phyloP scores from a whole-genome alignment of 2,888 invertebrate genomes.

The Ceratothoa steindachneri region DNA sequence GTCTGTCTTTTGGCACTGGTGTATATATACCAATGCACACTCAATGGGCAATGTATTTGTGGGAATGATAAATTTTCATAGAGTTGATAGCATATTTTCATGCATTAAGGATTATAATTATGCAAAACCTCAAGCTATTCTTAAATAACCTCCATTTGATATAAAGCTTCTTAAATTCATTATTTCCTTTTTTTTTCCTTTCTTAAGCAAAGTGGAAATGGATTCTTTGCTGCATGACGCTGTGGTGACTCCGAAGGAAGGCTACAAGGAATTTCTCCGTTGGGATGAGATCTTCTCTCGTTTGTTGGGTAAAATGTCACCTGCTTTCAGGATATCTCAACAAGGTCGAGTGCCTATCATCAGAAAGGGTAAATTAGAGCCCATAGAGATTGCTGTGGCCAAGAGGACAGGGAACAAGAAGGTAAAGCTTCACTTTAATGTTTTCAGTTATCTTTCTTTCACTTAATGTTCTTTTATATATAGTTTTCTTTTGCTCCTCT shows the following conservation, averaged over 20 bases:
- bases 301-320: slow-evolving; percentile 40
- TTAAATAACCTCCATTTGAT: no score
- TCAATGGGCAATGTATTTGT: no score
- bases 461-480: no score
- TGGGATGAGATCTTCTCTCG: slow-evolving; percentile 62
- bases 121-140: no score
- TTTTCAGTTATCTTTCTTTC: no score
- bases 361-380: slow-evolving; percentile 68
- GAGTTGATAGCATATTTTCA: no score
- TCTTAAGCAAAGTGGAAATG: slow-evolving; percentile 55
- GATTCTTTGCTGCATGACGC: slow-evolving; percentile 58
- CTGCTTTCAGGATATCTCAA: slow-evolving; percentile 38
- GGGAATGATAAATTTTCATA: no score
- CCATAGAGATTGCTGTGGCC: slow-evolving; percentile 71
- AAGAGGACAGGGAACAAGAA: slow-evolving; percentile 83
- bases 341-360: slow-evolving; percentile 50
- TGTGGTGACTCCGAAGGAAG: slow-evolving; percentile 53
- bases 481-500: no score
- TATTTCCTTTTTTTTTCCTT: slow-evolving; percentile 38
- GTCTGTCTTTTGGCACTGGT: no score
- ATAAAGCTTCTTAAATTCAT: no score
- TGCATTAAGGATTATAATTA: no score
- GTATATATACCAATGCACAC: no score
- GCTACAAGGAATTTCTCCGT: slow-evolving; percentile 49
- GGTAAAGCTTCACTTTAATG: slow-evolving; percentile 59